phyloP scores from a whole-genome alignment of 2,797 vertebrate genomes.

The Momotus momota region DNA sequence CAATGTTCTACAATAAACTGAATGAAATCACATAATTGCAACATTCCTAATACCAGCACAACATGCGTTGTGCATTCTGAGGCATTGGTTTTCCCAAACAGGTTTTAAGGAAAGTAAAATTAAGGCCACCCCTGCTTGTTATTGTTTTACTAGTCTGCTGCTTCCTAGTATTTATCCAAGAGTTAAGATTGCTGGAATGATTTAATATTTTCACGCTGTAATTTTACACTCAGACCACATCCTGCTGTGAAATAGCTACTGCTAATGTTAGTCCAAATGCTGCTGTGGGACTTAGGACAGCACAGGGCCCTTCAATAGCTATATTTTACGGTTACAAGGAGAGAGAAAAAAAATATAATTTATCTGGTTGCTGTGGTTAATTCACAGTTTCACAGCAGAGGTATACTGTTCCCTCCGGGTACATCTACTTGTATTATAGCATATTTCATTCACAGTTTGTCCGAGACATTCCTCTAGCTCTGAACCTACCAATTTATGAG shows the following conservation, averaged over 20 bases:
- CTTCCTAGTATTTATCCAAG: conserved; percentile 15
- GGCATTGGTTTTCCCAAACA: not conserved
- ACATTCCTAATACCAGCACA: not conserved
- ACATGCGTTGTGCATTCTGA: not conserved
- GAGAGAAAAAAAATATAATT: conserved; percentile 60
- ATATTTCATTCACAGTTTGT: conserved; percentile 63
- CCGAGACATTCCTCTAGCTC: not conserved
- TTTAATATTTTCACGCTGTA: conserved; percentile 51
- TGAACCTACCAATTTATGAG: not conserved
- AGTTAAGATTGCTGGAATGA: conserved; percentile 36
- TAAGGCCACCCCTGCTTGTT: not conserved
- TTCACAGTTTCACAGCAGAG: conserved; percentile 65
- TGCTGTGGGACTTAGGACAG: conserved; percentile 47
- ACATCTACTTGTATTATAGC: conserved; percentile 45
- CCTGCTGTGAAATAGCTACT: conserved; percentile 57
- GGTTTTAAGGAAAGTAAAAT: conserved; percentile 14
- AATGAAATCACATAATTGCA: not conserved
- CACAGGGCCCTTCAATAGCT: conserved; percentile 42
- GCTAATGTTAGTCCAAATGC: conserved; percentile 52
- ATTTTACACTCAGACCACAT: conserved; percentile 48
- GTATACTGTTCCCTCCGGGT: conserved; percentile 47
- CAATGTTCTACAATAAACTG: not conserved
- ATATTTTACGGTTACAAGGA: conserved; percentile 60
- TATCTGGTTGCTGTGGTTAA: conserved; percentile 62
- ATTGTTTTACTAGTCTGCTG: conserved; percentile 19